Evolutionary conservation across 2,888 invertebrate genomes (phyloP).

Genomic region (Metallyticus violacea): DNA sequence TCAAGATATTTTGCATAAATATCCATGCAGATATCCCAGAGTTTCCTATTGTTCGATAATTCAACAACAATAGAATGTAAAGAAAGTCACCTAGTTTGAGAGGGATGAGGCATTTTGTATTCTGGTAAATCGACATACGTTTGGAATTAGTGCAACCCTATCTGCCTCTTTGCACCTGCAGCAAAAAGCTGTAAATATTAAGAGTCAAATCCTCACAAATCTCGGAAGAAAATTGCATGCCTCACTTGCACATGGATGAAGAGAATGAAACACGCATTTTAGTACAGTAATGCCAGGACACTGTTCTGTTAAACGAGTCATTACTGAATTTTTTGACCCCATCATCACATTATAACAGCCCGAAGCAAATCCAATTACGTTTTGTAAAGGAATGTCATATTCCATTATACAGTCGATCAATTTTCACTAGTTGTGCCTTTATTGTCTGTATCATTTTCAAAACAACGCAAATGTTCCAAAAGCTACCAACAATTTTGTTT

Average conservation of each 20-base stretch:
- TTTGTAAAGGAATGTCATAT: no score
- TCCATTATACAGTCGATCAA: no score
- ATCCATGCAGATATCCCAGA: not conserved
- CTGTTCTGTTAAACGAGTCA: no score
- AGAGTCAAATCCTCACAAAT: not conserved
- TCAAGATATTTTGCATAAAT: not conserved
- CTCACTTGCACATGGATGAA: not conserved
- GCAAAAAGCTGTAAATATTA: not conserved
- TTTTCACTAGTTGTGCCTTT: no score
- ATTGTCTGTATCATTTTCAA: no score
- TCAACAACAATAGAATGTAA: not conserved
- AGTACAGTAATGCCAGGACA: no score
- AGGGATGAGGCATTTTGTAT: not conserved
- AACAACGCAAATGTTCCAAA: no score
- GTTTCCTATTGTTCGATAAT: not conserved
- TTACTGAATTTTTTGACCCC: no score
- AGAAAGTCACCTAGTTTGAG: conserved; percentile 16
- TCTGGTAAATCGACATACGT: not conserved
- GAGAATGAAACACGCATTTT: no score
- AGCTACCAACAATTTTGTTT: no score
- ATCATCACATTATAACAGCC: no score
- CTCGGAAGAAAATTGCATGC: not conserved
- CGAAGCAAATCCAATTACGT: no score
- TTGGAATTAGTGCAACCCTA: not conserved
- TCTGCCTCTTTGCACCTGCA: not conserved